These are phyloP conservation scores for Macrobrachium rosenbergii DNA, from an alignment of 1,140 invertebrate genomes.

Conservation along the genomic window DNA sequence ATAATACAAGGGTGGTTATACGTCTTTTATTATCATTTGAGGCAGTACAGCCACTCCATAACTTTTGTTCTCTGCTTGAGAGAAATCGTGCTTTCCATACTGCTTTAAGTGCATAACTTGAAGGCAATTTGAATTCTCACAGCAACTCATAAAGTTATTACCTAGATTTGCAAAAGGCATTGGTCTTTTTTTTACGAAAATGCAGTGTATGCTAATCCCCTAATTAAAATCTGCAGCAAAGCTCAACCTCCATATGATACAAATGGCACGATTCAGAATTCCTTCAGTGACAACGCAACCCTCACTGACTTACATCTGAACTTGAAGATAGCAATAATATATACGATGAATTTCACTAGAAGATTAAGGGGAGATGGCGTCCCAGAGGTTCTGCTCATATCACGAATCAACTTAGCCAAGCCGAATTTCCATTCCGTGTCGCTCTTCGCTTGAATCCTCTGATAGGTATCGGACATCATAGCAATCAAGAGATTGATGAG, in stretches of 20 bases:
- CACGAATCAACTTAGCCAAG: conserved; percentile 96
- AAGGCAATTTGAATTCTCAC: no score
- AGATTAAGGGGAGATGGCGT: conserved; percentile 97
- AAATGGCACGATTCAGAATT: background rate
- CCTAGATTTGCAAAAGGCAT: no score
- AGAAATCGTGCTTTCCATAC: background rate
- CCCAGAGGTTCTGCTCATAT: conserved; percentile 98
- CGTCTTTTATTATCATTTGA: background rate
- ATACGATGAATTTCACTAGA: conserved; percentile 92
- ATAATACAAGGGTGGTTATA: background rate
- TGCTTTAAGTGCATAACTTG: background rate
- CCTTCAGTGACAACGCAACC: no score
- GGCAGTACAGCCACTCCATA: background rate
- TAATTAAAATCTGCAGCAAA: background rate
- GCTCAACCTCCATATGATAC: background rate
- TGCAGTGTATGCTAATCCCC: no score
- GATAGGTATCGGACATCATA: conserved; percentile 99
- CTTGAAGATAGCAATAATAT: conserved; percentile 69
- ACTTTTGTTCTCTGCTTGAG: background rate
- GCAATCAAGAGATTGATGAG: conserved; percentile 99
- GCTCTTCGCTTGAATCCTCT: conserved; percentile 98
- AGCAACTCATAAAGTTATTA: no score
- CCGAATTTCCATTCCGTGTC: conserved; percentile 99
- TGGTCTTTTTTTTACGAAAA: no score
- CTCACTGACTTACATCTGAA: conserved; percentile 60